Evolutionary conservation across 2,888 invertebrate genomes (phyloP), one percentile per base, ranked within the genome.

Genomic region (Penaeus monodon): DNA sequence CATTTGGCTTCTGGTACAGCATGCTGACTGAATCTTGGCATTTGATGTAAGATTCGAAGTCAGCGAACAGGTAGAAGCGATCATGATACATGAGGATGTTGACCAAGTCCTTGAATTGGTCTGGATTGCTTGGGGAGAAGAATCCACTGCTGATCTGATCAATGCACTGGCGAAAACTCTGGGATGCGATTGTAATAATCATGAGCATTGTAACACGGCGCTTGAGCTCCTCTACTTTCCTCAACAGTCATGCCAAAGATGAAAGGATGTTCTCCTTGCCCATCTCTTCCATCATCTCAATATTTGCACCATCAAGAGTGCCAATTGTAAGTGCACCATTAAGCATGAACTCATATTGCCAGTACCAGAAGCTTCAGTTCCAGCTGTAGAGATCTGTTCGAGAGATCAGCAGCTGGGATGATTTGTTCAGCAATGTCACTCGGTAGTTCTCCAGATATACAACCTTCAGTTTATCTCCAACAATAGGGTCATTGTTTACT

Each of bases 281-380:
- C 95, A 99, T 99, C 93, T 99, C 99, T 93, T 99, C 99, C 20
- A 96, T 96, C 98, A 98, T 98, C 93, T 99, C 99, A 2, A 99
- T 99, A 92, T 99, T 99, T 89, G 99, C 99, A 81, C 99, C 99
- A 93, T 99, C 99, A 93, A 99, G 94, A 10, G 99, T 99, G 88
- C 99, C 99, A 92, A 99, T 97, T n/a, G 99, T 99, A 70, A 99
- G 94, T 0, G 98, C 97, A 38, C 99, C 99, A 93, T 99, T 99
- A 92, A 99, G 94, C 97, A 97, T 97, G 94, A 99, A 99, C 94
- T 99, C 99, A 99, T 99, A 94, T 99, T 99, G 90, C 98, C 98
- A n/a, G 99, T 99, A 90, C 99, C 99, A 0, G 99, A 99, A 0
- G 99, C 99, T 92, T 99, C 99, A 0, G 99, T 99, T 91, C 99